Base-by-base conservation (phyloP, 1,140 invertebrate species). In the Spodoptera frugiperda region DNA sequence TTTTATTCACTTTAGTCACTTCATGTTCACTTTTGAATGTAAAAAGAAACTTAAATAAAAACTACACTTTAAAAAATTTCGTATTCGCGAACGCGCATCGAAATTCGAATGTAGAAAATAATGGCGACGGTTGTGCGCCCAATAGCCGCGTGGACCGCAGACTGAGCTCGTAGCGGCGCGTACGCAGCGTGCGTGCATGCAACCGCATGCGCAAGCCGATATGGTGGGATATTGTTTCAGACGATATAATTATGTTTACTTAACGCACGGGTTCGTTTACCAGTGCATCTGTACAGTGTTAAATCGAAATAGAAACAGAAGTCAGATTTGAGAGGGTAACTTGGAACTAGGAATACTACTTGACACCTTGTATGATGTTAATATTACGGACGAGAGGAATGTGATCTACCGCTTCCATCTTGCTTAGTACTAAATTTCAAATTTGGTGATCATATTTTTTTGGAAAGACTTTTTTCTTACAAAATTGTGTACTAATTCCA, bases 221-320 rank as follows among this genome's bases (percentile, higher is more conserved):
- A 84, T 82, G 83, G 83, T 82, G 85, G 87, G 88, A 87, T 89
- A 85, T 82, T 79, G 73, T 87, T 87, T 85, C 81, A 82, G 79
- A 11, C 55, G 78, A 82, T 63, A 65, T 75, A 63, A 75, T 75
- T 14, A 75, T 46, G 54, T 77, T 79, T 79, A 68, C 68, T 67
- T 48, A 49, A 71, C 12, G 19, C 17, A 63, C 54, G 82, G 77
- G 82, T 80, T 78, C 82, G 75, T 81, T 78, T 83, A 76, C 70
- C 75, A 81, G 71, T 74, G 77, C 82, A 79, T 82, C 75, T 82
- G 80, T 57, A 48, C 78, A 75, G 57, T 73, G 71, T 82, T 77
- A 49, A 46, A 74, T 70, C 14, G n/a, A 63, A 78, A 77, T 76
- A 74, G 77, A 79, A 70, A 61, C 54, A 57, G 51, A 57, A 46